Base-by-base conservation (phyloP, 2,888 invertebrate genomes). In the Ditula angustiorana region DNA sequence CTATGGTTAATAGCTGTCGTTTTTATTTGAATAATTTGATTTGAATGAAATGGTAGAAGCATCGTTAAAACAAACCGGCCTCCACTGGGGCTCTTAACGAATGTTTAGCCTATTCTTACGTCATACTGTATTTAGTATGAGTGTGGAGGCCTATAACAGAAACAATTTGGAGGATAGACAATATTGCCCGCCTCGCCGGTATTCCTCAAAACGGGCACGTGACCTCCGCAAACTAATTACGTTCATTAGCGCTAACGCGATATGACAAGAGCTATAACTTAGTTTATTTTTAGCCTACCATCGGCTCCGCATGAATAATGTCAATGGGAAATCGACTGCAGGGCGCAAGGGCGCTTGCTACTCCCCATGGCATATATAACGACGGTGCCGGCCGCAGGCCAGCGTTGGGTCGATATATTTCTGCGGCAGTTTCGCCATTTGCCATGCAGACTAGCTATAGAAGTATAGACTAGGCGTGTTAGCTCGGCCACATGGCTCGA, bases 341-440 rank as follows among this genome's bases (percentile, higher is more conserved):
- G 71, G 73, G 69, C 77, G 74, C 79, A 80, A 82, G 83, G 81
- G 81, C 82, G 79, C 81, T 80, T 78, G 75, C 75, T 71, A 75
- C 74, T 81, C 82, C 76, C 83, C 80, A 86, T 86, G 81, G 81
- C 80, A 79, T 75, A 82, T 74, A 78, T 80, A 81, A 49, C 21
- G 72, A 74, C 72, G 72, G 73, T 77, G 80, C 78, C 81, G 82
- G 73, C 80, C 86, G 75, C 69, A 78, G 84, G 77, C 76, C 81
- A 75, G 70, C 80, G 73, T 75, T 84, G 83, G 91, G 90, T 91
- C 92, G 92, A 92, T 91, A 92, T 85, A 86, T 86, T 89, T 89
- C 88, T 87, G 89, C 89, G 85, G 86, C 85, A 78, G 85, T 86
- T 83, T 86, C 81, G 84, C 83, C 83, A 83, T 86, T 84, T 78